Base-by-base conservation (phyloP, 2,113 vertebrate species). In the Entelurus aequoreus region DNA sequence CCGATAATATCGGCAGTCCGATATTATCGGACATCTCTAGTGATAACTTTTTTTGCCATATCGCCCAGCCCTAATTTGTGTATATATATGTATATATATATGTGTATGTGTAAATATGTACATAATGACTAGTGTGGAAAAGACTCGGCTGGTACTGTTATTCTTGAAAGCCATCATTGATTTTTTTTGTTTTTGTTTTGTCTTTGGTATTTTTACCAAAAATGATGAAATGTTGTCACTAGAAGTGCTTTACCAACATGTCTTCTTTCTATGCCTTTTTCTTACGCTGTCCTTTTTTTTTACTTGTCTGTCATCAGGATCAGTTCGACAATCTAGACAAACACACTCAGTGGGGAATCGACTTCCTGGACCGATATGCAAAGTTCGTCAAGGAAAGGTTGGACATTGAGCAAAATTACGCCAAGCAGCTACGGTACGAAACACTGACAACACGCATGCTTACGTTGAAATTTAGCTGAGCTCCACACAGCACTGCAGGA, bases 291-390 rank as follows among this genome's bases (percentile, higher is more conserved):
- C 16, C 21, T 8, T 28, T 60, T 8, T 60, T 11, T 40, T 54
- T 1, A 57, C 48, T 7, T 71, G 68, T 60, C 19, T 67, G 66
- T 84, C 63, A 48, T 68, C 78, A 99, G 97, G 97, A 99, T 91
- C 97, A 99, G 84, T 99, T 99, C 76, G 97, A 98, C 68, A 99
- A 96, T 86, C 90, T 99, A 87, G 97, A 99, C 87, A 98, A 95
- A 83, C 97, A 99, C 84, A 97, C 95, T 0, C 96, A 98, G 66
- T 99, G 97, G 97, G 96, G 97, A 61, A 97, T 98, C 75, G 97
- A 99, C 89, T 99, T 98, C 88, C 84, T 99, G 81, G 97, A 99
- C 84, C 94, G 94, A 85, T 99, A 98, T 1, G 92, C 94, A 81
- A 99, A 99, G 84, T 99, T 99, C 86, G 97, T 98, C 46, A 99